These are phyloP conservation scores for Mythimna pallens DNA, from an alignment of 2,888 invertebrate species.

Conservation along the genomic window DNA sequence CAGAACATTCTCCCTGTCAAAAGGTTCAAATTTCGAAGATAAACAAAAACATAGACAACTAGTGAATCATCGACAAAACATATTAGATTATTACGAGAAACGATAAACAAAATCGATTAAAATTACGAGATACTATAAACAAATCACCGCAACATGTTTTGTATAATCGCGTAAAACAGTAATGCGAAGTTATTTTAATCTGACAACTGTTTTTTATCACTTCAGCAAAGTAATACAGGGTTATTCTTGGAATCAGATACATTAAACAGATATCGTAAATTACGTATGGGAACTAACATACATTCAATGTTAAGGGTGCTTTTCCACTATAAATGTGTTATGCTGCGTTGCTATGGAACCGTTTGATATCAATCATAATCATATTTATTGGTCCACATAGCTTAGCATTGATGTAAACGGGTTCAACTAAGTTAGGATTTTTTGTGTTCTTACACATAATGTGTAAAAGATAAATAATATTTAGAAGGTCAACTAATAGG, in stretches of 20 bases:
- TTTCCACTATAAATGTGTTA: no score
- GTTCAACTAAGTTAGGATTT: no score
- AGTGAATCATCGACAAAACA: constrained; percentile 10
- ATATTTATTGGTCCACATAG: no score
- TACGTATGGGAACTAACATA: not conserved
- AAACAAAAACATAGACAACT: not conserved
- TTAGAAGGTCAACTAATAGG: no score
- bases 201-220: constrained; percentile 34
- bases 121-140: constrained; percentile 11
- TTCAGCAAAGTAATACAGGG: constrained; percentile 15
- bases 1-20: no score
- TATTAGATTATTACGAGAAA: constrained; percentile 8
- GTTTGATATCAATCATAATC: no score
- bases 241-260: constrained; percentile 23
- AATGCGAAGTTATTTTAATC: constrained; percentile 28
- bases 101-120: constrained; percentile 25
- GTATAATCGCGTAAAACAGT: constrained; percentile 12
- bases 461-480: no score
- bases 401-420: no score
- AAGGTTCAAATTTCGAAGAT: not conserved
- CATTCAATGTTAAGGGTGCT: not conserved
- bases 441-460: no score
- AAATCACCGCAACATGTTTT: constrained; percentile 19
- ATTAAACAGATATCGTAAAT: constrained; percentile 15
- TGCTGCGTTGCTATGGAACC: no score